phyloP scores from a whole-genome alignment of 2,888 invertebrate genomes.

The Cataglyphis altisquamis region DNA sequence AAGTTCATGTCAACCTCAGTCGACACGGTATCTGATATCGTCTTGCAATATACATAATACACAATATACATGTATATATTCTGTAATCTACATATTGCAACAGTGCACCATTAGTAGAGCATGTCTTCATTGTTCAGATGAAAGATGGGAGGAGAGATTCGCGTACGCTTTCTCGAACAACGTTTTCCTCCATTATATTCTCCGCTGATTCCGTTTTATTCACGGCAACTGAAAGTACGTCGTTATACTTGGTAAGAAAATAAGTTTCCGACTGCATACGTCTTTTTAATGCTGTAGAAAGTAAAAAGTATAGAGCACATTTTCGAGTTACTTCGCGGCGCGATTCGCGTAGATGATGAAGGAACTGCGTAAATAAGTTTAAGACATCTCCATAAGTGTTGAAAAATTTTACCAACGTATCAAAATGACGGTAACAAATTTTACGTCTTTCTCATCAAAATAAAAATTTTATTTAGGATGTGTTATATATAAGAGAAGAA shows the following conservation, averaged over 20 bases:
- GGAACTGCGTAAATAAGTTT: slow-evolving; percentile 13
- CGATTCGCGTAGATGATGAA: slow-evolving; percentile 16
- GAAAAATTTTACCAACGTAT: background rate
- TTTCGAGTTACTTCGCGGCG: slow-evolving; percentile 29
- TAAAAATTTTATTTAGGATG: slow-evolving; percentile 1
- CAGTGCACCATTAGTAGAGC: slow-evolving; percentile 50
- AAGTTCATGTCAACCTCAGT: slow-evolving; percentile 71
- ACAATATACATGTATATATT: slow-evolving; percentile 37
- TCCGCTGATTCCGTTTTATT: slow-evolving; percentile 19
- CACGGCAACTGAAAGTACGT: slow-evolving; percentile 35
- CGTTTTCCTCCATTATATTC: slow-evolving; percentile 38
- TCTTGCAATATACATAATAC: slow-evolving; percentile 61
- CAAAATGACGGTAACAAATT: background rate
- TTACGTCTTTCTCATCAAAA: background rate
- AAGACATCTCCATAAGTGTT: background rate
- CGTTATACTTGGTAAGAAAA: slow-evolving; percentile 37
- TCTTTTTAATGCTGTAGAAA: background rate
- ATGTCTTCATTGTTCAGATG: slow-evolving; percentile 52
- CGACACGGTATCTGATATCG: slow-evolving; percentile 66
- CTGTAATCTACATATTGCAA: slow-evolving; percentile 54
- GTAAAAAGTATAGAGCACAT: background rate
- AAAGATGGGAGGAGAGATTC: background rate
- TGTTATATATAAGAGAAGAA: background rate
- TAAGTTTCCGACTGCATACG: slow-evolving; percentile 18
- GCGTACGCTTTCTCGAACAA: slow-evolving; percentile 32